Conservation (phyloP, 1,140 invertebrate species). For the Bombus cullumanus region DNA sequence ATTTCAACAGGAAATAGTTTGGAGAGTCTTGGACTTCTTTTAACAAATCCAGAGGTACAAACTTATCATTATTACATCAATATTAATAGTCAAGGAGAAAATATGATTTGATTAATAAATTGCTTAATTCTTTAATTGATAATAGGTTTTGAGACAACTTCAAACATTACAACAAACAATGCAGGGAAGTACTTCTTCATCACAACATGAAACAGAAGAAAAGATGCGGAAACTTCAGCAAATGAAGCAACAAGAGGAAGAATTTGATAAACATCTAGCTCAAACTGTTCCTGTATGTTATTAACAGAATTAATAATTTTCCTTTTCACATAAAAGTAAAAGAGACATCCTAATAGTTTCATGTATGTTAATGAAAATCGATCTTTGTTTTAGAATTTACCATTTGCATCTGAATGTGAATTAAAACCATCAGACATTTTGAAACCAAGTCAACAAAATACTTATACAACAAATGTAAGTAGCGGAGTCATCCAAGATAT, state of each 20-base stretch:
- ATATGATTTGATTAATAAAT: neutral
- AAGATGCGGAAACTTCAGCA: constrained; percentile 88
- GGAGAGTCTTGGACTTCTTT: constrained; percentile 78
- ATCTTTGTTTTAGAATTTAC: constrained; percentile 83
- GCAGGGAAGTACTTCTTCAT: constrained; percentile 75
- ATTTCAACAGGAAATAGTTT: constrained; percentile 72
- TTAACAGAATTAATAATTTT: constrained; percentile 27
- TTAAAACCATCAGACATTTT: constrained; percentile 83
- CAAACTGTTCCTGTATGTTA: constrained; percentile 86
- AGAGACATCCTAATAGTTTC: neutral
- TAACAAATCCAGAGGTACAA: constrained; percentile 80
- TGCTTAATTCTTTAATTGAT: constrained; percentile 21
- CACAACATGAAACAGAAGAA: constrained; percentile 87
- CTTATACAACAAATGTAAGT: constrained; percentile 73
- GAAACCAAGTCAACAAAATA: constrained; percentile 76
- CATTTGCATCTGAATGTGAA: constrained; percentile 88
- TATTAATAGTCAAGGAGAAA: neutral
- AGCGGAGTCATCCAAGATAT: constrained; percentile 82
- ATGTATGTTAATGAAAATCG: neutral
- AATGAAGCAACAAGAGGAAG: constrained; percentile 90
- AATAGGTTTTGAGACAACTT: constrained; percentile 87
- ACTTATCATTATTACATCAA: neutral
- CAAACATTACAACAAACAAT: constrained; percentile 85
- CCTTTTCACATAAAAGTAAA: neutral
- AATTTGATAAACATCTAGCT: constrained; percentile 91